A percentile compares a stretch with the other conserved stretches of the same genome.
phyloP scores from a whole-genome alignment of 2,113 vertebrate genomes.

The Zapornia atra region DNA sequence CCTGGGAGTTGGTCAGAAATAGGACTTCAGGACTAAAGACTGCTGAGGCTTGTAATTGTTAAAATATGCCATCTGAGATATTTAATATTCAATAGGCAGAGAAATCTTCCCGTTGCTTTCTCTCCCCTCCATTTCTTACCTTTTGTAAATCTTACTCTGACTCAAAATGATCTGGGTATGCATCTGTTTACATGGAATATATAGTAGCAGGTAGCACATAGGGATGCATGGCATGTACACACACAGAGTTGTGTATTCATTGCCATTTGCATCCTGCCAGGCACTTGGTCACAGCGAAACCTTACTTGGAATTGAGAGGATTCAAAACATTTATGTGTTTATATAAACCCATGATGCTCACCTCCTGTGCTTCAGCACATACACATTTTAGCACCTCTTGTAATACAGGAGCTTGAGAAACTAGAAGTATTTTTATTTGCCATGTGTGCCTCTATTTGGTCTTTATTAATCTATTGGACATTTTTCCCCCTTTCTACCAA shows the following conservation, averaged over 20 bases:
- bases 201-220: neutral
- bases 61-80: neutral
- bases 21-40: neutral
- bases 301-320: neutral
- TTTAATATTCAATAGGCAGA: neutral
- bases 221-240: fast-evolving
- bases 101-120: neutral
- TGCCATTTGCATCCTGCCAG: neutral
- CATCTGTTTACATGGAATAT: neutral
- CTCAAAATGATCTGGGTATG: neutral
- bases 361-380: neutral
- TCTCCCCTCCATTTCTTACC: neutral
- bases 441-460: neutral
- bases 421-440: neutral
- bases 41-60: neutral
- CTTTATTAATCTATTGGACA: neutral
- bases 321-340: neutral
- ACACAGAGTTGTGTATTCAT: neutral
- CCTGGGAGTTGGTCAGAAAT: neutral
- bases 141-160: neutral
- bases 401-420: neutral
- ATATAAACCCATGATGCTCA: neutral
- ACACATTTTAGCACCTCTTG: neutral
- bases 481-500: neutral
- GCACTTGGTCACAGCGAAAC: neutral